These are phyloP conservation scores for Toxonevra muliebris DNA, from an alignment of 2,888 invertebrate species.

Conservation along the genomic window DNA sequence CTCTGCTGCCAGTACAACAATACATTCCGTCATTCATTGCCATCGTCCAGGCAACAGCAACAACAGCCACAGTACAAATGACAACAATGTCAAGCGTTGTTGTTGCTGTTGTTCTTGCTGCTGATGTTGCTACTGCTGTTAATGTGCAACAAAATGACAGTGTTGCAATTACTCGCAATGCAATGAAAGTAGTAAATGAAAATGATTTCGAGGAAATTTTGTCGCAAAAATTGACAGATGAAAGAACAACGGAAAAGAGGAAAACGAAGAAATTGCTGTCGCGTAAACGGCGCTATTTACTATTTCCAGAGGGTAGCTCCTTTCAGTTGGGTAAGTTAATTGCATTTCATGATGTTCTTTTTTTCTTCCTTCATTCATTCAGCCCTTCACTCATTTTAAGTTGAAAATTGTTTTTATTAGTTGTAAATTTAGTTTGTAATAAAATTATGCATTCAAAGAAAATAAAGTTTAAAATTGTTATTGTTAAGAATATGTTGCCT, in stretches of 20 bases:
- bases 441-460: no score
- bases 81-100: slow-evolving; percentile 20
- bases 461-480: no score
- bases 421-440: no score
- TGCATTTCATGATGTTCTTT: no score
- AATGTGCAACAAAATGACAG: slow-evolving; percentile 29
- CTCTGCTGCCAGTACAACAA: slow-evolving; percentile 11
- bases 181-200: neutral
- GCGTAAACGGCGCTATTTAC: slow-evolving; percentile 66
- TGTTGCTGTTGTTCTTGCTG: slow-evolving; percentile 25
- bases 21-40: slow-evolving; percentile 9
- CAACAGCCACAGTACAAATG: slow-evolving; percentile 2
- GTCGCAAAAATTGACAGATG: slow-evolving; percentile 21
- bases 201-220: slow-evolving; percentile 26
- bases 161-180: slow-evolving; percentile 18
- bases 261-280: slow-evolving; percentile 52
- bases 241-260: neutral
- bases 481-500: no score
- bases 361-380: no score
- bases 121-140: slow-evolving; percentile 8
- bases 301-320: slow-evolving; percentile 67
- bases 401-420: no score
- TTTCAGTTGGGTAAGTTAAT: slow-evolving; percentile 62
- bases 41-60: neutral
- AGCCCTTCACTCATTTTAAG: neutral